Evolutionary conservation across 2,888 invertebrate species (phyloP).

Genomic region (Agrilus mali): DNA sequence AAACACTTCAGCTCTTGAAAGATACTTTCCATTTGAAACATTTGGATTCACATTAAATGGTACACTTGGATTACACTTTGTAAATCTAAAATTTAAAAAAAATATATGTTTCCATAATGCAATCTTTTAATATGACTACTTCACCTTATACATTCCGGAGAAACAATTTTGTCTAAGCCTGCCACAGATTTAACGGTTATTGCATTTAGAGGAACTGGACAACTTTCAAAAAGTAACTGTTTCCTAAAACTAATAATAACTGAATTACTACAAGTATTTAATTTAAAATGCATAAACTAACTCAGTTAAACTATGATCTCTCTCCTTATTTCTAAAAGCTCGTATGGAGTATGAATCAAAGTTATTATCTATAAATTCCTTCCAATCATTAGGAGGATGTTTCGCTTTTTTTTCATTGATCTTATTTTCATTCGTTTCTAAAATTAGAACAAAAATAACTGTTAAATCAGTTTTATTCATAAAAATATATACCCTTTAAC

Average conservation of each 20-base stretch:
- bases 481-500: conserved; percentile 8
- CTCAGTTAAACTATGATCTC: too few species aligned
- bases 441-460: too few species aligned
- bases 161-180: conserved; percentile 18
- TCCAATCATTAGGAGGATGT: conserved; percentile 11
- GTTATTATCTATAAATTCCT: conserved; percentile 12
- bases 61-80: conserved; percentile 19
- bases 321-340: conserved; percentile 6
- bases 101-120: conserved; percentile 1
- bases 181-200: conserved; percentile 17
- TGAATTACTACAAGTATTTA: too few species aligned
- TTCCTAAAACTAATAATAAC: conserved; percentile 14
- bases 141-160: conserved; percentile 24
- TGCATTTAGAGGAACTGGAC: conserved; percentile 18
- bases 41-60: conserved; percentile 21
- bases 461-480: not conserved
- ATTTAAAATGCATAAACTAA: too few species aligned
- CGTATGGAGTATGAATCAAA: conserved; percentile 11
- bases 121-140: conserved; percentile 2
- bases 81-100: conserved; percentile 21
- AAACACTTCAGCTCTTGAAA: conserved; percentile 19
- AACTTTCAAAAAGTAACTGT: conserved; percentile 21
- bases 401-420: too few species aligned
- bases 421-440: too few species aligned
- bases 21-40: conserved; percentile 16